phyloP scores from a whole-genome alignment of 2,797 vertebrate species.

The Pangasius sanitwongsei region DNA sequence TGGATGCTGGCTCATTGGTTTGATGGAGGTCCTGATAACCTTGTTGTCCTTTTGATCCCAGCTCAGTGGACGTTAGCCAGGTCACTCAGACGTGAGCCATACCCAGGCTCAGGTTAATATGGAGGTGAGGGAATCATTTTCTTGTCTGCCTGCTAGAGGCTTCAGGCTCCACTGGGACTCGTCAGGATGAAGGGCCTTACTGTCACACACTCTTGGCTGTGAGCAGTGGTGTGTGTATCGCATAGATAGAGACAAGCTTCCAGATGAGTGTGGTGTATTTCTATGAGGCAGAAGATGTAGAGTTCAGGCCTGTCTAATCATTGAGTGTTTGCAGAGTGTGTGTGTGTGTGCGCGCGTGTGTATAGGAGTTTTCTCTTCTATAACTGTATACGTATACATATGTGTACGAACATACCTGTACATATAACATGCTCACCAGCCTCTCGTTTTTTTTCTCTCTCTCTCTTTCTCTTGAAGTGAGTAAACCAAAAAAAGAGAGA shows the following conservation, averaged over 20 bases:
- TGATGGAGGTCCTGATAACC: conserved; percentile 8
- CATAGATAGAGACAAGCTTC: background rate
- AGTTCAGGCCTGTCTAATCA: conserved; percentile 4
- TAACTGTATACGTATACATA: too few relatives aligned
- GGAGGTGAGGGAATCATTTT: background rate
- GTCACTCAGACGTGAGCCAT: background rate
- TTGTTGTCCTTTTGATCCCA: conserved; percentile 6
- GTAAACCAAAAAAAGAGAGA: too few relatives aligned
- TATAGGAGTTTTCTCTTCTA: too few relatives aligned
- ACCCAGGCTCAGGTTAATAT: background rate
- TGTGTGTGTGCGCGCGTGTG: background rate
- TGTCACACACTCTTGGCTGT: conserved; percentile 14
- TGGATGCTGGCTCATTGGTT: background rate
- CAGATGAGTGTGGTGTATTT: background rate
- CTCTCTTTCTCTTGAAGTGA: too few relatives aligned
- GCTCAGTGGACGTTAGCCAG: background rate
- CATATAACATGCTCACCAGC: too few relatives aligned
- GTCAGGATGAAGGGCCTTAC: conserved; percentile 5
- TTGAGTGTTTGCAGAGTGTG: background rate
- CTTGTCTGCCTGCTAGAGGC: background rate
- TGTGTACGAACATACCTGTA: too few relatives aligned
- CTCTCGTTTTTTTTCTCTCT: too few relatives aligned
- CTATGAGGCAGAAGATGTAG: background rate
- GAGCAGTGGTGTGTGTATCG: background rate
- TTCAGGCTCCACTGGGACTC: conserved; percentile 1